These are phyloP conservation scores for Arremon brunneinucha DNA, from an alignment of 2,797 vertebrate genomes.

Conservation along the genomic window DNA sequence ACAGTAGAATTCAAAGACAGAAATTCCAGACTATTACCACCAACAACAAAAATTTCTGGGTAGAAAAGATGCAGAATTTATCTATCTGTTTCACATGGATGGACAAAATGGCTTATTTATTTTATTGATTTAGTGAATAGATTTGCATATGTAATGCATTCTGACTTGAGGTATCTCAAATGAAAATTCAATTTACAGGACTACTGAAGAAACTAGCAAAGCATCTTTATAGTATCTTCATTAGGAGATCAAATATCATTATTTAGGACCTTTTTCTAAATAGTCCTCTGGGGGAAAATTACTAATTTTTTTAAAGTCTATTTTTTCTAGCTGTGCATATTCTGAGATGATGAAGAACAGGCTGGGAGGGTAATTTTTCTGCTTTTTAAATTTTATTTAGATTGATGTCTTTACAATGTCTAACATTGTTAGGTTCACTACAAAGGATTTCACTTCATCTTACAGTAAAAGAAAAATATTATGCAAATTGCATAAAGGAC, in stretches of 20 bases:
- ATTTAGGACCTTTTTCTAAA: not conserved
- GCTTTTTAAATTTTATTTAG: not conserved
- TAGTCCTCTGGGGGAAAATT: not conserved
- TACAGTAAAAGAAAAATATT: conserved; percentile 38
- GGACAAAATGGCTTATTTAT: not conserved
- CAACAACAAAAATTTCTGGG: not conserved
- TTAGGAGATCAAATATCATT: not conserved
- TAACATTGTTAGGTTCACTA: conserved; percentile 15
- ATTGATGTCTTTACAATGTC: conserved; percentile 18
- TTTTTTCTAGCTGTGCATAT: not conserved
- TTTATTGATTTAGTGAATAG: not conserved
- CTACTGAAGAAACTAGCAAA: not conserved
- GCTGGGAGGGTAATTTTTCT: not conserved
- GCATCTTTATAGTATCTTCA: not conserved
- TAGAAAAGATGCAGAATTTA: not conserved
- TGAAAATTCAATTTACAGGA: not conserved
- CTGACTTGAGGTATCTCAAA: not conserved
- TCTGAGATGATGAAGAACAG: not conserved
- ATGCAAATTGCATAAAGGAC: conserved; percentile 52
- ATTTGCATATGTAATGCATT: not conserved
- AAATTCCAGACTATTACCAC: not conserved
- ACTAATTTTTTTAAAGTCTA: not conserved
- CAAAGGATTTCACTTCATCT: conserved; percentile 28
- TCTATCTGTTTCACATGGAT: not conserved
- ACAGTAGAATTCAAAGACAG: not conserved